Conservation (phyloP, 2,113 vertebrate species). For the Xiphophorus maculatus region DNA sequence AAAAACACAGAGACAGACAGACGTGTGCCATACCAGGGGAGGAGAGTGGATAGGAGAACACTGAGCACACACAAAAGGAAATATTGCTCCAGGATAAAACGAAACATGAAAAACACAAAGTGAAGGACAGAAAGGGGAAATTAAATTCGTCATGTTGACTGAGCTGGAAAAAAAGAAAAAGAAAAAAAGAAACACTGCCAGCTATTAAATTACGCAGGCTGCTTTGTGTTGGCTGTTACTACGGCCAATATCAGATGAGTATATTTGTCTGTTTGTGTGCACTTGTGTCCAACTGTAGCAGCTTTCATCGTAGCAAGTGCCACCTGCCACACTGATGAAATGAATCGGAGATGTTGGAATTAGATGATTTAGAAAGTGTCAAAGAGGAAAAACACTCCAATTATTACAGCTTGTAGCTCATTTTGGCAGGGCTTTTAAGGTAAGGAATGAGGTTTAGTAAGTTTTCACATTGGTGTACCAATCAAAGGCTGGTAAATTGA, state of each 20-base stretch:
- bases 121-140: constrained; percentile 61
- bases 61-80: constrained; percentile 31
- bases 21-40: not conserved
- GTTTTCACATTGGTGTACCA: not conserved
- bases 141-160: constrained; percentile 60
- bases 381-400: not conserved
- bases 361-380: constrained; percentile 6
- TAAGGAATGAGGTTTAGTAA: not conserved
- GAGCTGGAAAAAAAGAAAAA: constrained; percentile 49
- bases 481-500: too few species aligned
- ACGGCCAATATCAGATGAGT: constrained; percentile 41
- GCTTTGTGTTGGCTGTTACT: constrained; percentile 50
- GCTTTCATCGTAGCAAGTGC: constrained; percentile 25
- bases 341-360: constrained; percentile 38
- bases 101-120: not conserved
- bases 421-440: not conserved
- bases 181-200: constrained; percentile 24
- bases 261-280: constrained; percentile 38
- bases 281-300: constrained; percentile 38
- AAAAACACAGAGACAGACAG: constrained; percentile 17
- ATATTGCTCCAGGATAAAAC: constrained; percentile 34
- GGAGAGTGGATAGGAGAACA: constrained; percentile 22
- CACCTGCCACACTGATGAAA: constrained; percentile 43
- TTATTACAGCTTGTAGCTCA: not conserved
- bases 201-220: constrained; percentile 43